Base-by-base conservation (phyloP, 2,888 invertebrate genomes). In the Apomyelois bistriatella region DNA sequence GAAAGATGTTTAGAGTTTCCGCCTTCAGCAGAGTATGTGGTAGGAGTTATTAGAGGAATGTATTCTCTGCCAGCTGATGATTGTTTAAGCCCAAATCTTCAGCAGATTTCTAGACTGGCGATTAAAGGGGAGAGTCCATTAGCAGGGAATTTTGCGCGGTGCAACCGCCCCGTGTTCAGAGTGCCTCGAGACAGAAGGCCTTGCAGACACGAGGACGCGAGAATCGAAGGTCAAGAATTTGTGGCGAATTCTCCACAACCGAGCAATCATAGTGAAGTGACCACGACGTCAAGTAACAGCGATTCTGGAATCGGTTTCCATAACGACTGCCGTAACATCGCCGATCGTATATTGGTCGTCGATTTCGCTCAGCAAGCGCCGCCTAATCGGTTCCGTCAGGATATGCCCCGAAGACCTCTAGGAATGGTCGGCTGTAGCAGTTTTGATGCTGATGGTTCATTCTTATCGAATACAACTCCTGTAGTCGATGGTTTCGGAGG, bases 281-380 rank as follows among this genome's bases (percentile, higher is more conserved):
- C 95, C 0, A 94, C 94, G 0, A 95, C 96, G 15, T 97, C 97
- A 0, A 97, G 97, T 65, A 98, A 98, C 78, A 97, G 97, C 53
- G 98, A 98, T 77, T 98, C 98, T 1, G 98, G 98, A 0, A 97
- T 98, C 57, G 98, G 98, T 0, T 98, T 98, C 69, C 94, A 97
- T 60, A 97, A 97, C 67, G 97, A 98, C 67, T 95, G 95, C 66
- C 93, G 95, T 8, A 95, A 95, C 69, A 94, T 96, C 50, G 95
- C 95, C 0, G 96, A 96, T 75, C 90, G 96, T 55, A 96, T 96
- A 66, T 78, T 95, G 32, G 93, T 95, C 0, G 95, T 95, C 0
- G 96, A 96, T 72, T 95, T 95, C 71, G 93, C 93, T 0, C 84
- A 78, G 37, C 85, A 79, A 48, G 77, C 79, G 0, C 76, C 79